A percentile compares a stretch with the other conserved stretches of the same genome.
These are phyloP conservation scores for Coregonus ussuriensis DNA, from an alignment of 2,797 vertebrate species.

Conservation along the genomic window DNA sequence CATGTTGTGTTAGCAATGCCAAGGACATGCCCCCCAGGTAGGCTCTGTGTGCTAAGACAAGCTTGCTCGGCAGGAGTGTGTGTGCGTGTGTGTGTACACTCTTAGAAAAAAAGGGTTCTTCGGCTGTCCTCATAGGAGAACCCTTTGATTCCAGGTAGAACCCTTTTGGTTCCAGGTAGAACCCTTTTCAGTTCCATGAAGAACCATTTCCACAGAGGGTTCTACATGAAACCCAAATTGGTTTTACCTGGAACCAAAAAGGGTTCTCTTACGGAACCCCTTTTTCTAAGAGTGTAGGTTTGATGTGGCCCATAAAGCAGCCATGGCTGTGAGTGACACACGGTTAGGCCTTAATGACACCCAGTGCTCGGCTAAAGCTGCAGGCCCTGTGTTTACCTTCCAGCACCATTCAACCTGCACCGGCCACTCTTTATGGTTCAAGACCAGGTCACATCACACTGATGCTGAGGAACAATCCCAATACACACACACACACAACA, in stretches of 20 bases:
- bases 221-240: too few relatives aligned
- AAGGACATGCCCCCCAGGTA: background rate
- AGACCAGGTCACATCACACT: slow-evolving; percentile 26
- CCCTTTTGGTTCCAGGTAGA: too few relatives aligned
- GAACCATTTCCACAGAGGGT: too few relatives aligned
- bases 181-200: too few relatives aligned
- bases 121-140: too few relatives aligned
- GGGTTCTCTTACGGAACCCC: too few relatives aligned
- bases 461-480: slow-evolving; percentile 19
- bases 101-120: too few relatives aligned
- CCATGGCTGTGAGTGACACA: slow-evolving; percentile 55
- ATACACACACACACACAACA: slow-evolving; percentile 27
- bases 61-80: slow-evolving; percentile 18
- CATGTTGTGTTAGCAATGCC: background rate
- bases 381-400: slow-evolving; percentile 68
- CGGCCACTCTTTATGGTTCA: slow-evolving; percentile 36
- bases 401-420: slow-evolving; percentile 16
- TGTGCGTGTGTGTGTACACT: background rate
- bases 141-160: too few relatives aligned
- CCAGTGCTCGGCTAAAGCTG: slow-evolving; percentile 63
- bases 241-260: too few relatives aligned
- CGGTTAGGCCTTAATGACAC: slow-evolving; percentile 66
- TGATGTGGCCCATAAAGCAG: slow-evolving; percentile 39
- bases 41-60: slow-evolving; percentile 27
- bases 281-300: slow-evolving; percentile 5